phyloP scores from a whole-genome alignment of 2,113 vertebrate species.

The Aphyosemion australe region DNA sequence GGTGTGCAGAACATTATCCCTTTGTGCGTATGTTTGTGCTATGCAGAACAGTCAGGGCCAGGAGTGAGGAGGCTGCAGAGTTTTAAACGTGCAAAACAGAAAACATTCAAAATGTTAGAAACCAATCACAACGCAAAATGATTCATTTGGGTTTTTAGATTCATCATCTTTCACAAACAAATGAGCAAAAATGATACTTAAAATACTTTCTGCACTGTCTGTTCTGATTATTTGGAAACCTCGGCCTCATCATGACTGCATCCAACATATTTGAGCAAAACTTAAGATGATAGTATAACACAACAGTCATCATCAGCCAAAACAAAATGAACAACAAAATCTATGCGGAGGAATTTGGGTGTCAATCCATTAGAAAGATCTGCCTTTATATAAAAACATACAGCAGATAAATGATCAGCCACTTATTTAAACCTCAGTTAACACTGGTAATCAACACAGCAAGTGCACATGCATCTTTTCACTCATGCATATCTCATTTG shows the following conservation, averaged over 20 bases:
- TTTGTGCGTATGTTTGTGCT: background rate
- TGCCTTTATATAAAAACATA: background rate
- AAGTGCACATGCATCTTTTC: background rate
- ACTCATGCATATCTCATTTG: background rate
- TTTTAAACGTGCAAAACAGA: background rate
- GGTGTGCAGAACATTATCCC: background rate
- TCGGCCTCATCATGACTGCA: too few species aligned
- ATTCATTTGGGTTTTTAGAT: background rate
- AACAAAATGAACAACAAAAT: too few species aligned
- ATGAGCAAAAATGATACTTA: background rate
- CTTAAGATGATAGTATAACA: too few species aligned
- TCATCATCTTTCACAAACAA: background rate
- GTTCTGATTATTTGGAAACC: constrained; percentile 37
- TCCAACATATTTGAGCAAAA: too few species aligned
- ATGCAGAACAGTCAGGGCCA: constrained; percentile 1
- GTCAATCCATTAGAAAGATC: background rate
- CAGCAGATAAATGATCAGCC: constrained; percentile 15
- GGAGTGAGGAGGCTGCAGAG: background rate
- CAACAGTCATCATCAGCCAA: too few species aligned
- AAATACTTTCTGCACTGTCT: constrained; percentile 28
- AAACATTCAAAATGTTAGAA: background rate
- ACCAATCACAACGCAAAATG: background rate
- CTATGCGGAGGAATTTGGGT: too few species aligned
- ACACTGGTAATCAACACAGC: background rate
- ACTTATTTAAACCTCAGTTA: background rate